Evolutionary conservation across 2,888 invertebrate genomes (phyloP).

Genomic region (Aromia moschata): DNA sequence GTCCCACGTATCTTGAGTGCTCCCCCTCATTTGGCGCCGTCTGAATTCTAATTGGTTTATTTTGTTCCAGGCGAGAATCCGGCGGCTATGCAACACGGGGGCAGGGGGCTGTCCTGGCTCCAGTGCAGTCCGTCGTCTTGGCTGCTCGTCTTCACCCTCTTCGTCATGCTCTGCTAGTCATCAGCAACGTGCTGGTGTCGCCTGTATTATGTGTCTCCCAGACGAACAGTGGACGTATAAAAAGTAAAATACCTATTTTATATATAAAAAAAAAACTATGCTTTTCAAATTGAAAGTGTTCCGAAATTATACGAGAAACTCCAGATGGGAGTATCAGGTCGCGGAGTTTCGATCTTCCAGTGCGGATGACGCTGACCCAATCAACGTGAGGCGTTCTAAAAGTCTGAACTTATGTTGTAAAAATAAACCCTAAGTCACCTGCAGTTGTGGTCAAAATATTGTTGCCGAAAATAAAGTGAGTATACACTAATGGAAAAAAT

Average conservation of each 20-base stretch:
- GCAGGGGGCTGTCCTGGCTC: conserved; percentile 61
- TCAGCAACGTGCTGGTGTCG: too few species aligned
- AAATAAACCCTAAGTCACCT: conserved; percentile 9
- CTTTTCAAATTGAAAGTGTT: conserved; percentile 31
- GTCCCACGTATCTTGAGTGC: conserved; percentile 8
- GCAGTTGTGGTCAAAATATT: conserved; percentile 3
- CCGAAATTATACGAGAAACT: conserved; percentile 18
- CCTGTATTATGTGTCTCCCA: too few species aligned
- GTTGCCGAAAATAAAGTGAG: background rate
- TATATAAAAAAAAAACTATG: conserved; percentile 1
- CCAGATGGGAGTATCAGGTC: background rate
- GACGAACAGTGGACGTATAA: conserved; percentile 5
- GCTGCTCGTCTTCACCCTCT: conserved; percentile 57
- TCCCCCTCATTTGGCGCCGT: conserved; percentile 11
- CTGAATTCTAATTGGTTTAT: conserved; percentile 23
- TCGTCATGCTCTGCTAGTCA: conserved; percentile 59
- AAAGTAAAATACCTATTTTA: conserved; percentile 1
- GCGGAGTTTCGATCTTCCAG: conserved; percentile 4
- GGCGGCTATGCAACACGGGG: conserved; percentile 67
- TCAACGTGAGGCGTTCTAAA: conserved; percentile 14
- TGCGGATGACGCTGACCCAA: conserved; percentile 12
- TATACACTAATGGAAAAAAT: too few species aligned
- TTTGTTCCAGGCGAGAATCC: conserved; percentile 64
- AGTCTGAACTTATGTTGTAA: conserved; percentile 24
- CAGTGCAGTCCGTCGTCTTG: conserved; percentile 62